These are phyloP conservation scores for Ypsolopha scabrella DNA, from an alignment of 2,888 invertebrate genomes.

Conservation along the genomic window DNA sequence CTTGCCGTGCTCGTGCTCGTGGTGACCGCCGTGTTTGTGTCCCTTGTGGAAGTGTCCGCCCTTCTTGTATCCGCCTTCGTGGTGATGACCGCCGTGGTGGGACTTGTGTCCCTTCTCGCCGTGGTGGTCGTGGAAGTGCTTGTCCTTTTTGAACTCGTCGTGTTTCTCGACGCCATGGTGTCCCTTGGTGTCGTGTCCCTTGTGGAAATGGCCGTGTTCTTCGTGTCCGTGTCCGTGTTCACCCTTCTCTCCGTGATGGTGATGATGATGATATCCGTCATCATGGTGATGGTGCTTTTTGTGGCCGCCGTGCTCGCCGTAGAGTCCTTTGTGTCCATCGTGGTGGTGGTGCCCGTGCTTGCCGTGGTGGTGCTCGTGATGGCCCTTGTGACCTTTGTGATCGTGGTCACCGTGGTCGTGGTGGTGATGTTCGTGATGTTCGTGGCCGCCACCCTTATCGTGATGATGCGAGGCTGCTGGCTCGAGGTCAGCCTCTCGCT, in stretches of 20 bases:
- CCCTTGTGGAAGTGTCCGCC: conserved; percentile 85
- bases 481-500: conserved; percentile 62
- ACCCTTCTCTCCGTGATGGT: conserved; percentile 74
- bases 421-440: conserved; percentile 73
- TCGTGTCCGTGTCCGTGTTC: conserved; percentile 69
- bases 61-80: conserved; percentile 82
- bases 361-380: conserved; percentile 75
- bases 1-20: conserved; percentile 83
- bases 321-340: conserved; percentile 71
- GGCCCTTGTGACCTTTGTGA: conserved; percentile 77
- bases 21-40: conserved; percentile 80
- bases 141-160: conserved; percentile 87
- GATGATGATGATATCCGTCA: conserved; percentile 73
- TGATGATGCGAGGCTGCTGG: conserved; percentile 54
- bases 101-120: conserved; percentile 83
- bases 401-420: conserved; percentile 74
- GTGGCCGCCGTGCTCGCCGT: conserved; percentile 72
- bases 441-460: conserved; percentile 72
- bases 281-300: conserved; percentile 75
- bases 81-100: conserved; percentile 82
- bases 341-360: conserved; percentile 79
- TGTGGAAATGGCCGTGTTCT: conserved; percentile 78
- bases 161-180: conserved; percentile 85
- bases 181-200: conserved; percentile 87
- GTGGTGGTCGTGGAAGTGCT: conserved; percentile 87